These are phyloP conservation scores for Acanthosepion esculentum DNA, from an alignment of 2,888 invertebrate species.

Conservation along the genomic window DNA sequence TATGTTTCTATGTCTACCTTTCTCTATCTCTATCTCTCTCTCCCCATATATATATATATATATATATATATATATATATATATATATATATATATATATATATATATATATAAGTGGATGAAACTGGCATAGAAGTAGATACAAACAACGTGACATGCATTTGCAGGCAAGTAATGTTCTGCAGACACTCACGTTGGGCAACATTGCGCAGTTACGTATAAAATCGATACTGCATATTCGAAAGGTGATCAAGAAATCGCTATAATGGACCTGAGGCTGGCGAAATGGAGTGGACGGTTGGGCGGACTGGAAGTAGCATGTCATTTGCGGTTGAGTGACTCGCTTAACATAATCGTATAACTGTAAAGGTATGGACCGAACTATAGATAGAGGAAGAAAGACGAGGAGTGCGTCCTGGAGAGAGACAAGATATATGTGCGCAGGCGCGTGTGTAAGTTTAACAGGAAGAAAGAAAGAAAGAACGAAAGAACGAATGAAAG, in stretches of 20 bases:
- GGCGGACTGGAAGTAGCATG: neutral
- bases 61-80: neutral
- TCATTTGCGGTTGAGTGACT: neutral
- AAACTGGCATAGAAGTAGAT: neutral
- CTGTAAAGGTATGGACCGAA: neutral
- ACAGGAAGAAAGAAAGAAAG: too few species aligned
- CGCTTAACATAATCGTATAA: neutral
- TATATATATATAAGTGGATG: neutral
- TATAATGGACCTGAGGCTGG: constrained; percentile 6
- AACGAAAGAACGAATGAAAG: too few species aligned
- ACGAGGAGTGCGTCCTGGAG: too few species aligned
- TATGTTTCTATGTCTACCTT: neutral
- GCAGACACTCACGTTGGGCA: neutral
- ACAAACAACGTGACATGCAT: neutral
- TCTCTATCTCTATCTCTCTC: neutral
- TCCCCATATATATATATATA: neutral
- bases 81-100: neutral
- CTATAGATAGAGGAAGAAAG: too few species aligned
- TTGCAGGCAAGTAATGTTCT: neutral
- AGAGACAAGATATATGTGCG: too few species aligned
- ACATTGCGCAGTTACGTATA: neutral
- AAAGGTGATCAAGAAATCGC: constrained; percentile 9
- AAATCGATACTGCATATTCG: constrained; percentile 11
- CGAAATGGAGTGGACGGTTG: neutral
- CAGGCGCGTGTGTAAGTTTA: too few species aligned